These are phyloP conservation scores for Nemurella pictetii DNA, from an alignment of 2,888 invertebrate genomes.

Conservation along the genomic window DNA sequence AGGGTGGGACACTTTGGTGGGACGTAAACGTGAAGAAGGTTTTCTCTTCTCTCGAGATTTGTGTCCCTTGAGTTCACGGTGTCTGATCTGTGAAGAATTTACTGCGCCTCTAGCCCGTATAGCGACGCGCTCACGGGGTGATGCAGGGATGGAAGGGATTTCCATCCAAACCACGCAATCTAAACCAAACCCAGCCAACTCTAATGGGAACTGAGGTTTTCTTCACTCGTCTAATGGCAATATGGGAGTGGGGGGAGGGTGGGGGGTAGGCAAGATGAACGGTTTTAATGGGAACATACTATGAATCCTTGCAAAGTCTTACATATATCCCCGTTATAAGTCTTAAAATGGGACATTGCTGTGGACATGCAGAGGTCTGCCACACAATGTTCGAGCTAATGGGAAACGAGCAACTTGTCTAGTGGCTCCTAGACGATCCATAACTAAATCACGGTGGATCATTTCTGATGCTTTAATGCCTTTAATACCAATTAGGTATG, in stretches of 20 bases:
- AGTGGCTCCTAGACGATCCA: conserved; percentile 19
- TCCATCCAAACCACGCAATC: conserved; percentile 39
- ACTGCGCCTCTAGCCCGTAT: conserved; percentile 46
- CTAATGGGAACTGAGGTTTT: conserved; percentile 42
- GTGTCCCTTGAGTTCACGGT: conserved; percentile 53
- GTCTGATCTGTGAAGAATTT: conserved; percentile 55
- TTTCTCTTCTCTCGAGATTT: conserved; percentile 48
- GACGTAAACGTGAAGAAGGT: conserved; percentile 38
- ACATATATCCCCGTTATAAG: conserved; percentile 39
- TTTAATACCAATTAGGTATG: not conserved
- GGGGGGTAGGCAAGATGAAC: conserved; percentile 36
- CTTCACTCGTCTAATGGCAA: conserved; percentile 42
- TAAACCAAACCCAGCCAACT: conserved; percentile 39
- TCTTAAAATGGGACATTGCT: conserved; percentile 38
- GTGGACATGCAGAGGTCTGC: conserved; percentile 34
- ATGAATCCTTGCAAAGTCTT: conserved; percentile 41
- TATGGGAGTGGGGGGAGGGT: conserved; percentile 33
- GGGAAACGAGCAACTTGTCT: conserved; percentile 34
- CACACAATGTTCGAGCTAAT: conserved; percentile 26
- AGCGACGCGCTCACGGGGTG: conserved; percentile 7
- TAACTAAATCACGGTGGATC: not conserved
- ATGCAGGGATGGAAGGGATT: conserved; percentile 27
- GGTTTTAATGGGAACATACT: conserved; percentile 41
- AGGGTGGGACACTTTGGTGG: conserved; percentile 35
- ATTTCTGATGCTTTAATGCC: not conserved